Conservation (phyloP, 2,113 vertebrate species). For the Glaucidium brasilianum region DNA sequence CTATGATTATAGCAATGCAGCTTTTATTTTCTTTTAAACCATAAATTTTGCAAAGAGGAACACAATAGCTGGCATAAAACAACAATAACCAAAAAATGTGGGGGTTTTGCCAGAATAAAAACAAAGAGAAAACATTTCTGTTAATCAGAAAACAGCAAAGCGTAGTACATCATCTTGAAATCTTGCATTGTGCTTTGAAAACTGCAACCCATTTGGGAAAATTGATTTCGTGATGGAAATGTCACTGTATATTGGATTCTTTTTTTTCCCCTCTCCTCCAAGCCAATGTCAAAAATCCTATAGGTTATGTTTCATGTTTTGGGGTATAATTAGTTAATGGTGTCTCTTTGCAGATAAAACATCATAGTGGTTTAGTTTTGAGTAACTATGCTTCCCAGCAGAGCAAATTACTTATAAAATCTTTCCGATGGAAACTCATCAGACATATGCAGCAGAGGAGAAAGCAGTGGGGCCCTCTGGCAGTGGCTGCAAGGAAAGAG, state of each 20-base stretch:
- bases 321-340: background rate
- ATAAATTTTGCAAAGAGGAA: background rate
- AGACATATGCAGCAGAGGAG: background rate
- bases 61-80: background rate
- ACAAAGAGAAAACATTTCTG: background rate
- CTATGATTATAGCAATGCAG: background rate
- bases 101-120: background rate
- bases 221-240: background rate
- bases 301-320: background rate
- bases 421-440: background rate
- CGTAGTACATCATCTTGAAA: background rate
- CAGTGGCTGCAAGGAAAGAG: background rate
- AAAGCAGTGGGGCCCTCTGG: background rate
- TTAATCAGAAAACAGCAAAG: background rate
- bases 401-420: background rate
- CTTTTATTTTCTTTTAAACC: constrained; percentile 18
- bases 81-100: background rate
- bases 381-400: background rate
- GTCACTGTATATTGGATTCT: background rate
- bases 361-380: background rate
- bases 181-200: background rate
- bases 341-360: background rate
- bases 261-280: background rate
- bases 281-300: background rate
- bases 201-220: background rate